Evolutionary conservation across 2,113 vertebrate species (phyloP).

Genomic region (Gallinago undulata): DNA sequence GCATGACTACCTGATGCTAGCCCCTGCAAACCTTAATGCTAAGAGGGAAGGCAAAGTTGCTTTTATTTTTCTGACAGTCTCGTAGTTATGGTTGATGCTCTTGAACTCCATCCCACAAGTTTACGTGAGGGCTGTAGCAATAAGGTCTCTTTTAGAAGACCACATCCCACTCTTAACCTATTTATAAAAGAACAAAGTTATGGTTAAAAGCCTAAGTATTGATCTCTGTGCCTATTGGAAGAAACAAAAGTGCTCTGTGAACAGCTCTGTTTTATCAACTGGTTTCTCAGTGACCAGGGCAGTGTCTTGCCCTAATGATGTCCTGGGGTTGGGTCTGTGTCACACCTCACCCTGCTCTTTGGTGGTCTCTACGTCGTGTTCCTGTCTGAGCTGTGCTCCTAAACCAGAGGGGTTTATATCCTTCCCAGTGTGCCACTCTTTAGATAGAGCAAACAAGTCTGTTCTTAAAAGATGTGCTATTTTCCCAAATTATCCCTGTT

Average conservation of each 20-base stretch:
- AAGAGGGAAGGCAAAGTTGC: background rate
- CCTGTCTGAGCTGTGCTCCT: background rate
- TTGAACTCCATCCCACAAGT: background rate
- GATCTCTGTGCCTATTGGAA: background rate
- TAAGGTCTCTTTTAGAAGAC: background rate
- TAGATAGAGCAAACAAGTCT: background rate
- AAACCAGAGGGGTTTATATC: background rate
- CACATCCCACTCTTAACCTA: background rate
- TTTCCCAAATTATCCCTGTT: accelerated
- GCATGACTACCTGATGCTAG: background rate
- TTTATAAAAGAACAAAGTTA: background rate
- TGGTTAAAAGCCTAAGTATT: background rate
- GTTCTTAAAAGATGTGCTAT: background rate
- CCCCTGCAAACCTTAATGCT: background rate
- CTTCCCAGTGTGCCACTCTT: background rate
- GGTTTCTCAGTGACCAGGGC: background rate
- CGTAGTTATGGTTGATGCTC: background rate
- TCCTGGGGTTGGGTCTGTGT: background rate
- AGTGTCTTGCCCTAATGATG: background rate
- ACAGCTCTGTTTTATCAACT: background rate
- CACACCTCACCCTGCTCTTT: background rate
- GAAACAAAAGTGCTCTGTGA: background rate
- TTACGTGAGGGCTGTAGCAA: background rate
- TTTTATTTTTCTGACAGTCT: conserved; percentile 2
- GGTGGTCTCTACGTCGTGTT: background rate